Base-by-base conservation (phyloP, 1,140 invertebrate species). In the Chionoecetes opilio region DNA sequence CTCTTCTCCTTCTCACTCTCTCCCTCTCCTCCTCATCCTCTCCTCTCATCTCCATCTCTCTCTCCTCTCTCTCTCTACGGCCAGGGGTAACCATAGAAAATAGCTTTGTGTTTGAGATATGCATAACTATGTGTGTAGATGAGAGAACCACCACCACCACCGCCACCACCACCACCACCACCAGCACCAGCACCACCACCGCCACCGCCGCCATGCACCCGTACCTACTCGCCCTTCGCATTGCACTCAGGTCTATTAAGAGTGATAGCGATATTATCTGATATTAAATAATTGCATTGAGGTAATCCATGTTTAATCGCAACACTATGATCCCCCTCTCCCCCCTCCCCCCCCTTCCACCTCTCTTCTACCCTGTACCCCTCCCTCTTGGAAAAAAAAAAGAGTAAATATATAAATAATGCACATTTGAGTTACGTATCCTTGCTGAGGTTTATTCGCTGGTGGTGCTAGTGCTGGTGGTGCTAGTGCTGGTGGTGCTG, bases 251-350 rank as follows among this genome's bases (percentile, higher is more conserved):
- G 63, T n/a, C 63, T 75, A 75, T 75, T 75, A n/a, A 75, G 63
- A 91, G 53, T 26, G 89, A 29, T 14, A 26, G 92, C 31, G 41
- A 53, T 46, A 93, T 53, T 92, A 87, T 85, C 26, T 86, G 92
- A 85, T 93, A 53, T 86, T 31, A 85, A 85, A 86, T 53, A 46
- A 85, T 34, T 93, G 92, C 41, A 93, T 31, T 11, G 38, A 87
- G 82, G 35, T 53, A 85, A 85, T 46, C 82, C 41, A 85, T 93
- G 29, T 93, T 86, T 93, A 84, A 53, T 87, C 82, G 41, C 91
- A 84, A 11, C 34, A 37, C 85, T 5, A 35, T 26, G 17, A 29
- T 9, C 85, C 34, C 85, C 29, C 88, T 46, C 85, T 11, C 11
- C 85, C 34, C 8, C 85, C 32, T 34, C 29, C 85, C 85, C 9